Evolutionary conservation across 2,888 invertebrate genomes (phyloP).

Genomic region (Acronicta leporina): DNA sequence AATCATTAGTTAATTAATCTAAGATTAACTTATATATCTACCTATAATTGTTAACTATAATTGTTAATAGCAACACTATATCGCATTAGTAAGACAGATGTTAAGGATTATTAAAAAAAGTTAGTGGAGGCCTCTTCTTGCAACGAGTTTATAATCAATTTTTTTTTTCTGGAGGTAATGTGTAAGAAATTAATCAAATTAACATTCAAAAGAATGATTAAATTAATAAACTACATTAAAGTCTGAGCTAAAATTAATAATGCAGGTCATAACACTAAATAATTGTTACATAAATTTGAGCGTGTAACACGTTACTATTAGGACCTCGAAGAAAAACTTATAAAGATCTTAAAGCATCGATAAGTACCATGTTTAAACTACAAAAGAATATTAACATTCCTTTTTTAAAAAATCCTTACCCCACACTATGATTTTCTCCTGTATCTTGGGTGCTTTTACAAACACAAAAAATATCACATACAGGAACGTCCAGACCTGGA

Average conservation of each 20-base stretch:
- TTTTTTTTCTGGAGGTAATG: background rate
- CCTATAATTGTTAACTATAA: too few species aligned
- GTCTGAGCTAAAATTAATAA: slow-evolving; percentile 37
- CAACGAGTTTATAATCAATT: background rate
- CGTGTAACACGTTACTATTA: slow-evolving; percentile 56
- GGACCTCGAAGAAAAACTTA: slow-evolving; percentile 44
- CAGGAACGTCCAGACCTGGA: too few species aligned
- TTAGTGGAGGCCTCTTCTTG: too few species aligned
- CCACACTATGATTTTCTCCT: too few species aligned
- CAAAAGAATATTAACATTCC: slow-evolving; percentile 16
- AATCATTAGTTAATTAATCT: too few species aligned
- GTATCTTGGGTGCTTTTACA: too few species aligned
- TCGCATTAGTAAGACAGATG: too few species aligned
- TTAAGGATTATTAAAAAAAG: too few species aligned
- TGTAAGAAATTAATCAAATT: background rate
- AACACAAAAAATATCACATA: too few species aligned
- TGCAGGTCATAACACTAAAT: slow-evolving; percentile 44
- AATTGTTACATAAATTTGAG: slow-evolving; percentile 59
- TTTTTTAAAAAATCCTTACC: too few species aligned
- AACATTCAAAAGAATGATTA: slow-evolving; percentile 21
- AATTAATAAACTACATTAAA: slow-evolving; percentile 27
- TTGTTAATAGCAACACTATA: too few species aligned
- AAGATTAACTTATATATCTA: too few species aligned
- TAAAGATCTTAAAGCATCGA: slow-evolving; percentile 44
- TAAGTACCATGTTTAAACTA: slow-evolving; percentile 40